Evolutionary conservation across 2,797 vertebrate species (phyloP).

Genomic region (Luscinia luscinia): DNA sequence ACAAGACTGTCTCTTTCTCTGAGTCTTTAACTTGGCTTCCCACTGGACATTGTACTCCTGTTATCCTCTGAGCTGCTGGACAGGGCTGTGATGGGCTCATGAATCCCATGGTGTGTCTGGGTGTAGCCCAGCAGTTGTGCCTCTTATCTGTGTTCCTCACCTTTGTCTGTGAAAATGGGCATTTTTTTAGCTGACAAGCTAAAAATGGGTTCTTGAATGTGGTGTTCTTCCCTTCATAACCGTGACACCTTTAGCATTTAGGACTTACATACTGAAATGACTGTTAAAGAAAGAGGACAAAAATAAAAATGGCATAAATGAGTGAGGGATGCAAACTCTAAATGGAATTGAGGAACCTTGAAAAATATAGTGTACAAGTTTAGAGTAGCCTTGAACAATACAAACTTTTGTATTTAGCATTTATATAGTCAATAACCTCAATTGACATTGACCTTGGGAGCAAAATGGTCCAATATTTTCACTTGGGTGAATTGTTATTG

Average conservation of each 20-base stretch:
- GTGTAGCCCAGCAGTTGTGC: background rate
- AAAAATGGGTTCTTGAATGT: background rate
- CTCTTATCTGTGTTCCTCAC: background rate
- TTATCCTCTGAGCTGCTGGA: background rate
- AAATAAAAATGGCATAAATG: background rate
- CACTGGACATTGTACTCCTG: background rate
- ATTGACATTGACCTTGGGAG: slow-evolving; percentile 66
- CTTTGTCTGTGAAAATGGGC: background rate
- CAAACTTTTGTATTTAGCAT: slow-evolving; percentile 47
- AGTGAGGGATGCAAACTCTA: background rate
- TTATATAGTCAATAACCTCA: slow-evolving; percentile 67
- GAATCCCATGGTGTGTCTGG: background rate
- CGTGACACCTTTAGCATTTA: background rate
- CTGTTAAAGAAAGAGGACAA: background rate
- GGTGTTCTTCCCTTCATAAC: background rate
- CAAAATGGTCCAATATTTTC: slow-evolving; percentile 70
- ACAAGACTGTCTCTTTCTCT: background rate
- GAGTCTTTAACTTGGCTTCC: background rate
- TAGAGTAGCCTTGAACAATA: slow-evolving; percentile 29
- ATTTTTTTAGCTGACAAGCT: background rate
- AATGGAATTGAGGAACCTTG: background rate
- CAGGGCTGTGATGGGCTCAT: background rate
- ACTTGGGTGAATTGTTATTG: slow-evolving; percentile 69
- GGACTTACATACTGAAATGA: background rate
- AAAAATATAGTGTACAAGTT: background rate